phyloP scores from a whole-genome alignment of 2,888 invertebrate species.

The Physocephala rufipes region DNA sequence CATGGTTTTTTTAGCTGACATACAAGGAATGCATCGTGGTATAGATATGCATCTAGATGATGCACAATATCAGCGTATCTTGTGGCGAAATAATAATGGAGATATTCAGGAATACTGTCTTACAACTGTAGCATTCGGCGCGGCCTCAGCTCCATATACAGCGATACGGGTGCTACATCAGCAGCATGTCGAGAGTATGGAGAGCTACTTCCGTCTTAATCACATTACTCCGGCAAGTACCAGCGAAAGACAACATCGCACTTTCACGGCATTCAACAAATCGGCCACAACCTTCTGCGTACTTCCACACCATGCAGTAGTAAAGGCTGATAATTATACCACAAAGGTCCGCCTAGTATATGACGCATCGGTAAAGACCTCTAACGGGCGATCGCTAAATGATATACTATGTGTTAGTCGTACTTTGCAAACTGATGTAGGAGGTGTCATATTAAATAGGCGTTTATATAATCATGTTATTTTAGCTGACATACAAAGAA shows the following conservation, averaged over 20 bases:
- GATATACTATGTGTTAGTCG: slow-evolving; percentile 25
- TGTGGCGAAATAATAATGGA: slow-evolving; percentile 26
- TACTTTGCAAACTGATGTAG: slow-evolving; percentile 25
- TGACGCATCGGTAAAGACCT: slow-evolving; percentile 32
- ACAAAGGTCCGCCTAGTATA: slow-evolving; percentile 28
- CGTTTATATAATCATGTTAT: slow-evolving; percentile 15
- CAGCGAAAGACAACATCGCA: slow-evolving; percentile 36
- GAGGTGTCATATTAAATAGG: slow-evolving; percentile 16
- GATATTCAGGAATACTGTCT: slow-evolving; percentile 11
- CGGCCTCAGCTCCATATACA: no score
- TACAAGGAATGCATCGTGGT: slow-evolving; percentile 29
- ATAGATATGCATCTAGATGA: slow-evolving; percentile 27
- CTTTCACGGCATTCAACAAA: slow-evolving; percentile 5
- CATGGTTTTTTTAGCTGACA: slow-evolving; percentile 25
- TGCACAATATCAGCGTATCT: slow-evolving; percentile 22
- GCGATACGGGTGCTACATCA: background rate
- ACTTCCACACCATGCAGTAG: slow-evolving; percentile 32
- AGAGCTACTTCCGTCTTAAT: slow-evolving; percentile 34
- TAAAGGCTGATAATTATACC: slow-evolving; percentile 5
- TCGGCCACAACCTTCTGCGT: slow-evolving; percentile 24
- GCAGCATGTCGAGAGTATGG: slow-evolving; percentile 10
- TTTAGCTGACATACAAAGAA: slow-evolving; percentile 31
- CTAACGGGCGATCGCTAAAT: slow-evolving; percentile 27
- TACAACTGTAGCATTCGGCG: no score
- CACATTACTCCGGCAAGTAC: slow-evolving; percentile 35